Base-by-base conservation (phyloP, 2,888 invertebrate genomes). In the Andrena fulva region DNA sequence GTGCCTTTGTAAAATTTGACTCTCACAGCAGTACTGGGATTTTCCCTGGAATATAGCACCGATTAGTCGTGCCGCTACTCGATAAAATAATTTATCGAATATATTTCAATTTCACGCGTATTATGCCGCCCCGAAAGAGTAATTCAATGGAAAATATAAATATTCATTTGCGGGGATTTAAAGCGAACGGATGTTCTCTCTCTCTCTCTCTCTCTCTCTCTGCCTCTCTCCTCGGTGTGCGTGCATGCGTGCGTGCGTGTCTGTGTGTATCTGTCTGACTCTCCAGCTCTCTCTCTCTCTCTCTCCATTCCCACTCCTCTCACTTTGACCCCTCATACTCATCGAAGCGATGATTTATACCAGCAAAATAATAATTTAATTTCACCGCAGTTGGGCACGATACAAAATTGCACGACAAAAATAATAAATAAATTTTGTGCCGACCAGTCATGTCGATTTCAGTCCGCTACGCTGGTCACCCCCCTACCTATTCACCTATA, bases 131-230 rank as follows among this genome's bases (percentile, higher is more conserved):
- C 90, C 92, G 91, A 92, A 93, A 93, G 93, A 93, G 93, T 92
- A 93, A 93, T 94, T 94, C 93, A 93, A 93, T 93, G 93, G 93
- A 93, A 93, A 93, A 92, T 93, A 94, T 94, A 93, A 94, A 94
- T 94, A 94, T 94, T 94, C 93, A 94, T 94, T 93, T 93, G 93
- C 80, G 88, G 84, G 87, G 87, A 87, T 84, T 88, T 87, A 90
- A 91, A 92, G 90, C 91, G 89, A 85, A 89, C 89, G 90, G 89
- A 87, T 86, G 87, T 84, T 80, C 77, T 82, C 84, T 84, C 80
- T 77, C 79, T 80, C 80, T 77, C 80, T 62, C 56, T 20, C 64
- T 50, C 67, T 42, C 48, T 31, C 35, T 6, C 56, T 24, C 48
- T 12, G 24, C 20, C 35, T 56, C 42, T 31, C 75, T 60, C 33